Conservation (phyloP, 2,888 invertebrate genomes). For the Teleiodes luculella region DNA sequence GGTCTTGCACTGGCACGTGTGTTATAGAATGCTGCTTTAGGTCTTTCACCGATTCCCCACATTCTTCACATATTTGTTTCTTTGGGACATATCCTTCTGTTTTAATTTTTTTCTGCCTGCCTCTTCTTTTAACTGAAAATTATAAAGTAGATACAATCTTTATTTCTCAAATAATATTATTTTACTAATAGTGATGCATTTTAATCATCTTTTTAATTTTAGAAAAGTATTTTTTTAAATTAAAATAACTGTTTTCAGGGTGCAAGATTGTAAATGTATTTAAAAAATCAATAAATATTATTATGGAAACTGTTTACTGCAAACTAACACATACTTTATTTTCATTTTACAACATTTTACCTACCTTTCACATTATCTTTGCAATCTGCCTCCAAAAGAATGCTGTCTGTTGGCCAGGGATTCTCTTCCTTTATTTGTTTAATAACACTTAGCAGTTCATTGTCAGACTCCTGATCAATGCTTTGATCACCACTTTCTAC, state of each 20-base stretch:
- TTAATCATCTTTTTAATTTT: too few relatives aligned
- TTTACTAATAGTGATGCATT: not conserved
- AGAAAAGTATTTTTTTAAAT: too few relatives aligned
- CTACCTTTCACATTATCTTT: constrained; percentile 12
- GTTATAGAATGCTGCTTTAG: constrained; percentile 43
- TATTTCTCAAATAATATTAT: not conserved
- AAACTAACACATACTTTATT: too few relatives aligned
- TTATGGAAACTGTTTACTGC: too few relatives aligned
- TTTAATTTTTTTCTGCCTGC: constrained; percentile 28
- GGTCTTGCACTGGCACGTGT: constrained; percentile 38
- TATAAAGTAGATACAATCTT: not conserved
- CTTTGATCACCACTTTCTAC: constrained; percentile 28
- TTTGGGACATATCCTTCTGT: constrained; percentile 1
- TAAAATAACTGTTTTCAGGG: too few relatives aligned
- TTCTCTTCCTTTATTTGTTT: constrained; percentile 47
- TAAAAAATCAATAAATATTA: too few relatives aligned
- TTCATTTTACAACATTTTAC: too few relatives aligned
- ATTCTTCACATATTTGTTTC: constrained; percentile 53
- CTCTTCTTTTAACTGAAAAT: constrained; percentile 28
- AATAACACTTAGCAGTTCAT: constrained; percentile 55
- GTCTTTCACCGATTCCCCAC: constrained; percentile 54
- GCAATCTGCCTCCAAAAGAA: constrained; percentile 18
- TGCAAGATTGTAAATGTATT: too few relatives aligned
- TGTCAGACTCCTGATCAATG: constrained; percentile 43
- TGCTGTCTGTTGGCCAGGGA: constrained; percentile 1